Base-by-base conservation (phyloP, 2,113 vertebrate species). In the Nothocercus nigrocapillus region DNA sequence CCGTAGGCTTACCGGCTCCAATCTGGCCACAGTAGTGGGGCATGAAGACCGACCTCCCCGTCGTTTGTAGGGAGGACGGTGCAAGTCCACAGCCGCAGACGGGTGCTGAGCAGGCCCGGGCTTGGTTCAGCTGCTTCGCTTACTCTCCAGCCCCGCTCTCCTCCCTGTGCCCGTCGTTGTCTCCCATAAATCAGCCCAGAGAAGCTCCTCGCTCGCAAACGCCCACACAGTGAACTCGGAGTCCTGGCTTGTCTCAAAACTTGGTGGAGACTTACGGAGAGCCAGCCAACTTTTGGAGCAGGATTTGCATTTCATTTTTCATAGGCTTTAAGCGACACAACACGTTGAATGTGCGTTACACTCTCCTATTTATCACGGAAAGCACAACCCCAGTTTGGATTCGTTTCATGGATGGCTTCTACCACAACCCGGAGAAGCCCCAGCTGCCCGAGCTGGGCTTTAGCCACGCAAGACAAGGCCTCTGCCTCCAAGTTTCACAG, bases 261-360 rank as follows among this genome's bases (percentile, higher is more conserved):
- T n/a, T 85, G 34, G 4, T 56, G n/a, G 42, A 62, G 49, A 54
- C 36, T 28, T 83, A 45, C 32, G n/a, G 10, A 59, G 58, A 56
- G 13, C 7, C 12, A n/a, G 83, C 42, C 85, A 95, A 64, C 21
- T 63, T 82, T 54, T 30, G 22, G 32, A 88, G 28, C 40, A 88
- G 51, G 79, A 95, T 14, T 90, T 38, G n/a, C n/a, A 30, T 88
- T 72, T 66, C 38, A 64, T 90, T 84, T 93, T 58, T 93, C 90
- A 54, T 22, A 47, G 30, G 59, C 69, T 88, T 86, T 67, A 70
- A 94, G 64, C 79, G 82, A 51, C 8, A 79, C 78, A 80, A 85
- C 14, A 74, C 5, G 62, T 54, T n/a, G 24, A 94, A 75, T 22
- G 90, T 19, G 9, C 22, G 70, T 80, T 51, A n/a, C 45, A 44